Evolutionary conservation across 2,113 vertebrate species (phyloP), one percentile per base, ranked within the genome.

Genomic region (Nycticebus coucang): DNA sequence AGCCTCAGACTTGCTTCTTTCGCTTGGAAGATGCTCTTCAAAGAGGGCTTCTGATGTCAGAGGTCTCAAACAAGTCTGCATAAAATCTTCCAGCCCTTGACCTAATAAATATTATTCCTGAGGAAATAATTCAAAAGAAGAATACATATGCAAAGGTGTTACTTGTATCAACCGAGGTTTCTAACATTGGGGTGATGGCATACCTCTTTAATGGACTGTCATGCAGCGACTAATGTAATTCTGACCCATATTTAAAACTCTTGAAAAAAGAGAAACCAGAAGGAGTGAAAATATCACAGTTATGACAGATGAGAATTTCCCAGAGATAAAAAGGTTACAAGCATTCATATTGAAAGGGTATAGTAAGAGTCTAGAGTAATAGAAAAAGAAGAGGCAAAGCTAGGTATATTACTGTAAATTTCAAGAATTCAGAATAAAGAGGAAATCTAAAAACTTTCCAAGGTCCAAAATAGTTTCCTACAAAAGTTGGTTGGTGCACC

Each of bases 231-330:
- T 95, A 89, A 96, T 81, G 85, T n/a, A 86, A 92, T 82, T 64
- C 41, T 92, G 45, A 2, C 71, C 33, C 60, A 71, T 77, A 88
- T 64, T 85, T 77, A 88, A 94, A 93, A 87, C 35, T 87, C 33
- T 21, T 77, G 80, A 4, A 33, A 57, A 92, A 83, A 95, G 21
- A 57, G 22, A 78, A 53, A 68, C 22, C 57, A 75, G 53, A 83
- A 87, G 64, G 17, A 94, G 35, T 81, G 60, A 87, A 95, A 91
- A 84, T 87, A 96, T 53, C 41, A 87, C 90, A 71, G 72, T 91
- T 94, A 60, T 85, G 94, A 97, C 55, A 69, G 68, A 92, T 89
- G 64, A 94, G 14, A 94, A 87, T 83, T 96, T 94, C 37, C 59
- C 69, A 94, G 77, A 91, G 86, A 94, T 87, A 80, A 72, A 91